Evolutionary conservation across 2,888 invertebrate species (phyloP).

Genomic region (Petrolisthes manimaculis): DNA sequence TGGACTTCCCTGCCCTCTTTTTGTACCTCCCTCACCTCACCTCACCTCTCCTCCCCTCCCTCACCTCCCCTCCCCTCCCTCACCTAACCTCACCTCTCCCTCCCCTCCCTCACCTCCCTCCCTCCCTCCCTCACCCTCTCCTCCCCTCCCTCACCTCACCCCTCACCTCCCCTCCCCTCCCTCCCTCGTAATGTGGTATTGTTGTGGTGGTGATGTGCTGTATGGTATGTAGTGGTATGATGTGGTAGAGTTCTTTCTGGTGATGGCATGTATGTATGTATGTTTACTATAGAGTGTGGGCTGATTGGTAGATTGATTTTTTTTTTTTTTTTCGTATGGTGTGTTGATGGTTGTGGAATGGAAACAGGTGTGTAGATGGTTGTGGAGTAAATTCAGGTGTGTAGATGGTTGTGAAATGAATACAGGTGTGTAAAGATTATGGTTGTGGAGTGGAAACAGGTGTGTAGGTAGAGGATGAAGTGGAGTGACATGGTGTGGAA

Average conservation of each 20-base stretch:
- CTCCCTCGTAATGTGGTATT: not conserved
- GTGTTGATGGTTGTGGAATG: not conserved
- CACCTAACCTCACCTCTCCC: not conserved
- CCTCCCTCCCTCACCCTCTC: not conserved
- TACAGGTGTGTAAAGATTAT: not conserved
- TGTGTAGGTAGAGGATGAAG: not conserved
- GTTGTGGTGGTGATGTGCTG: not conserved
- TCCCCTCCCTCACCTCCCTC: no score
- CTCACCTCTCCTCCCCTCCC: not conserved
- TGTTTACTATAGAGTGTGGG: not conserved
- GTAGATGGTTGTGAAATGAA: not conserved
- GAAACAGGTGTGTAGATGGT: not conserved
- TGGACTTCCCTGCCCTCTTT: slow-evolving; percentile 20
- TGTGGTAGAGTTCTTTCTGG: not conserved
- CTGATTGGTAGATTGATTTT: not conserved
- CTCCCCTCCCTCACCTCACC: not conserved
- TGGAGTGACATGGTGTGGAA: not conserved
- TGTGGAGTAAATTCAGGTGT: not conserved
- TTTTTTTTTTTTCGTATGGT: not conserved
- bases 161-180: not conserved
- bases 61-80: not conserved
- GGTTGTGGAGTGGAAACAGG: not conserved
- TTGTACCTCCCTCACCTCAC: not conserved
- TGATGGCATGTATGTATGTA: not conserved
- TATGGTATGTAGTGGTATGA: not conserved